Evolutionary conservation across 2,888 invertebrate genomes (phyloP).

Genomic region (Acleris emargana): DNA sequence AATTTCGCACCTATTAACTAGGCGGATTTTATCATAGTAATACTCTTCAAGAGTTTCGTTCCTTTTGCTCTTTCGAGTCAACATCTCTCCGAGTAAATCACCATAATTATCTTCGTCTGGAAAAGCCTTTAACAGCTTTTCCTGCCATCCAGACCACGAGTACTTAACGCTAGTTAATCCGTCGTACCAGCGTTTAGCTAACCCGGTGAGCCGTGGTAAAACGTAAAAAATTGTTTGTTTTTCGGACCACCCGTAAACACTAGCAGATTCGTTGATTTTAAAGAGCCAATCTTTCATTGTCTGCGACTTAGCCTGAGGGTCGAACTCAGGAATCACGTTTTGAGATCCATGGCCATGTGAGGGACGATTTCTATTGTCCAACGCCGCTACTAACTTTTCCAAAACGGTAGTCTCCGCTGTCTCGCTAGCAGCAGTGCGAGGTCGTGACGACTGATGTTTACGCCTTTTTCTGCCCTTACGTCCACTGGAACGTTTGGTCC

Average conservation of each 20-base stretch:
- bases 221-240: slow-evolving; percentile 30
- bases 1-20: slow-evolving; percentile 38
- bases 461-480: not conserved
- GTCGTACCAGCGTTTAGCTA: slow-evolving; percentile 40
- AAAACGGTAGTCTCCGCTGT: not conserved
- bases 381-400: not conserved
- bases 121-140: slow-evolving; percentile 35
- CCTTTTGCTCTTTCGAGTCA: slow-evolving; percentile 33
- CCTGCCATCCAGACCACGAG: slow-evolving; percentile 39
- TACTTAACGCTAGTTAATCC: slow-evolving; percentile 38
- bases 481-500: not conserved
- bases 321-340: slow-evolving; percentile 8
- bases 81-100: slow-evolving; percentile 38
- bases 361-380: not conserved
- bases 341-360: slow-evolving; percentile 6
- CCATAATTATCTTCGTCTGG: slow-evolving; percentile 38
- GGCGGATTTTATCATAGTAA: slow-evolving; percentile 40
- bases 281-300: slow-evolving; percentile 11
- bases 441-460: not conserved
- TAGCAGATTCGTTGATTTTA: slow-evolving; percentile 15
- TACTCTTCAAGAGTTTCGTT: slow-evolving; percentile 37
- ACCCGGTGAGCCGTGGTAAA: slow-evolving; percentile 36
- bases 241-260: slow-evolving; percentile 13
- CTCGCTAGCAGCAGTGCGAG: too few relatives aligned
- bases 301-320: slow-evolving; percentile 6